Evolutionary conservation across 2,888 invertebrate genomes (phyloP), one percentile per base, ranked within the genome.

Genomic region (Philonicus albiceps): DNA sequence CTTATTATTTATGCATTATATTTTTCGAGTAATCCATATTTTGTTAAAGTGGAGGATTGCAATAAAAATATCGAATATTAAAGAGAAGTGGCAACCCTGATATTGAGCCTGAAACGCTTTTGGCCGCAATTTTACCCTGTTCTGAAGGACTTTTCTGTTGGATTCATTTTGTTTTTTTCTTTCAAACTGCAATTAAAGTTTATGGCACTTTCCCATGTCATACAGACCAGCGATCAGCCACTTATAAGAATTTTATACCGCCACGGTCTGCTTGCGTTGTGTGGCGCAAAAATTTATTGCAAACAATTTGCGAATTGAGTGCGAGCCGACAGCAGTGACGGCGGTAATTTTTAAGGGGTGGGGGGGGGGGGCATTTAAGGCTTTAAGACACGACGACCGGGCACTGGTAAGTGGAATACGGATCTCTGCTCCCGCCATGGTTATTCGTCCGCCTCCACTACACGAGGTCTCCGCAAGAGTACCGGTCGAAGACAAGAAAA

Each of bases 191-290:
- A 80, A 80, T 80, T 80, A 80, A 80, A 43, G 80, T 49, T 80
- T 64, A 64, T 80, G 53, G 80, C 49, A 80, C 49, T 80, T 27
- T 80, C 80, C 53, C 80, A 80, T 53, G 80, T 80, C 80, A 80
- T 80, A 80, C 49, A 43, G 11, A 13, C 80, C 49, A 16, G 31
- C 80, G 53, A 80, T 80, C 80, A 53, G 80, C 53, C 80, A 80
- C 49, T 80, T 80, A 80, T 80, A 53, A 80, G 49, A 27, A 31
- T 49, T 80, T 80, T 49, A 49, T 80, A 80, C 49, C 30, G 49
- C 53, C 30, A 53, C 49, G 49, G 27, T 64, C 19, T 22, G 64
- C 22, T 64, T 64, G 22, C 64, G n/a, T 27, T 64, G 64, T 11
- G 22, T 27, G 7, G 22, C 6, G 27, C 64, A 22, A 11, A 64